Conservation (phyloP, 2,888 invertebrate genomes). For the Crepidodera aurea region DNA sequence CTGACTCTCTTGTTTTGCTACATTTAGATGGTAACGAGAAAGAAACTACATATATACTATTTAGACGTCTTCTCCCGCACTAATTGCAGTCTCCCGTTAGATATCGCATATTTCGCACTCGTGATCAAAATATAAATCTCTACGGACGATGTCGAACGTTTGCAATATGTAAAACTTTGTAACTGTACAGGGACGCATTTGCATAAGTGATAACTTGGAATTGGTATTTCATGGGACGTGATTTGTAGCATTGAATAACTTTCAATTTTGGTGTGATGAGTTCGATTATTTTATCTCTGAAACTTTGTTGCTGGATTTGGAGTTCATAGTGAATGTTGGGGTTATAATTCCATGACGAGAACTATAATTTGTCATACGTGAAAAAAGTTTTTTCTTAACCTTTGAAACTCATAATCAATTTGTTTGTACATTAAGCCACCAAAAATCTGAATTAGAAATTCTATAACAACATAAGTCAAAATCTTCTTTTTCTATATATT, state of each 20-base stretch:
- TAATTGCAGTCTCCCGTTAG: slow-evolving; percentile 41
- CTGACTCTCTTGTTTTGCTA: neutral
- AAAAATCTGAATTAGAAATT: too few relatives aligned
- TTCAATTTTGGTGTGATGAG: slow-evolving; percentile 19
- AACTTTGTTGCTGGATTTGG: neutral
- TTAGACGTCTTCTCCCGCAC: slow-evolving; percentile 18
- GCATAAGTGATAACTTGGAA: slow-evolving; percentile 36
- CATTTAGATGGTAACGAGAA: slow-evolving; percentile 17
- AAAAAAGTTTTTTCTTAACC: too few relatives aligned
- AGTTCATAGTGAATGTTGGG: neutral
- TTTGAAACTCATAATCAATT: too few relatives aligned
- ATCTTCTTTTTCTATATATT: too few relatives aligned
- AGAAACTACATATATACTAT: slow-evolving; percentile 18
- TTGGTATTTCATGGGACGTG: slow-evolving; percentile 26
- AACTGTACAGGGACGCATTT: slow-evolving; percentile 27
- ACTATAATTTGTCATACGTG: too few relatives aligned
- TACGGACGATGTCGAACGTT: slow-evolving; percentile 23
- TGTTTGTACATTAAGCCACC: too few relatives aligned
- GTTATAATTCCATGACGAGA: too few relatives aligned
- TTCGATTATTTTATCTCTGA: slow-evolving; percentile 1
- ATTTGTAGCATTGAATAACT: slow-evolving; percentile 26
- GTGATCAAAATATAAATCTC: slow-evolving; percentile 44
- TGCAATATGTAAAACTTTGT: slow-evolving; percentile 33
- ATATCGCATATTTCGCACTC: slow-evolving; percentile 40
- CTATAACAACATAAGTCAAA: too few relatives aligned